Conservation (phyloP, 1,140 invertebrate species). For the Popillia japonica region DNA sequence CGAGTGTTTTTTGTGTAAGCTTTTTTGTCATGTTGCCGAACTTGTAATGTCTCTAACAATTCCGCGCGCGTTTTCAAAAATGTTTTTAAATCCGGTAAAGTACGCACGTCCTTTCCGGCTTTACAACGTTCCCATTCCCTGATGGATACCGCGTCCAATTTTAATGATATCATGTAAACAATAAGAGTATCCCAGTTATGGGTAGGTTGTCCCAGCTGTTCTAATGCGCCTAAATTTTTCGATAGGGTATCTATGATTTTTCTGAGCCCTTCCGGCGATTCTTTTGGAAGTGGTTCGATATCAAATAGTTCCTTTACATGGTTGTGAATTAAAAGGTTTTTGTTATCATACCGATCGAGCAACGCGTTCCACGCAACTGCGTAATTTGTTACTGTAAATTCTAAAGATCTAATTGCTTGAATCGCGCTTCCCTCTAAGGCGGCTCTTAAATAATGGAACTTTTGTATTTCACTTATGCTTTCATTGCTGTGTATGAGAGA, state of each 20-base stretch:
- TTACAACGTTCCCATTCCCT: no score
- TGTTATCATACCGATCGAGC: background rate
- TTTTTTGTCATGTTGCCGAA: no score
- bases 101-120: no score
- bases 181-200: no score
- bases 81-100: no score
- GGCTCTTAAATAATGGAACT: conserved; percentile 52
- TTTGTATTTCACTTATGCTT: conserved; percentile 45
- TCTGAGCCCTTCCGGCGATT: background rate
- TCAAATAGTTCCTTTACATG: background rate
- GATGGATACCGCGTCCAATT: no score
- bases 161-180: no score
- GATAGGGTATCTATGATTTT: background rate
- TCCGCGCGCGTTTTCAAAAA: no score
- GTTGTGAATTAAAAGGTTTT: background rate
- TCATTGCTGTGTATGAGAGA: conserved; percentile 47
- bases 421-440: conserved; percentile 45
- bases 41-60: no score
- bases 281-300: background rate
- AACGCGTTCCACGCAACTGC: background rate
- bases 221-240: background rate
- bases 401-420: conserved; percentile 46
- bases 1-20: no score
- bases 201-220: no score
- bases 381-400: background rate